Evolutionary conservation across 2,888 invertebrate species (phyloP).

Genomic region (Toxonevra muliebris): DNA sequence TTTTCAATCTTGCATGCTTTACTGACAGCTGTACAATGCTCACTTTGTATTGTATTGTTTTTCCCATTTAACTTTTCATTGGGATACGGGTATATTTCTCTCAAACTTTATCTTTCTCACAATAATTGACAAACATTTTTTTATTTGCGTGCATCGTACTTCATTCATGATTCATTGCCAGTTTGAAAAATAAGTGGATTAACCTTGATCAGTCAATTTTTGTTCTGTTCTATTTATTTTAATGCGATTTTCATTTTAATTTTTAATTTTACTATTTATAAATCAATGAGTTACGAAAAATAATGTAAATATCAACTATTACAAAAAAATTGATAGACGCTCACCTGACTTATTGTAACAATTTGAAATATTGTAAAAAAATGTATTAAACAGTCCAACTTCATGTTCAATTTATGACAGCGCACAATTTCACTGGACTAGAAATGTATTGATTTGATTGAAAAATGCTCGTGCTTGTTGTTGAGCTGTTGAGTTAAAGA

Average conservation of each 20-base stretch:
- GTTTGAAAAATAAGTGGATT: constrained; percentile 4
- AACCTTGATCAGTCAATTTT: constrained; percentile 16
- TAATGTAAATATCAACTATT: neutral
- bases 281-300: neutral
- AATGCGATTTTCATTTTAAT: constrained; percentile 14
- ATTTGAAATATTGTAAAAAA: constrained; percentile 54
- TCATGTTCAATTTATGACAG: constrained; percentile 38
- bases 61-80: too few relatives aligned
- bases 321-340: constrained; percentile 32
- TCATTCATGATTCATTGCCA: too few relatives aligned
- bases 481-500: too few relatives aligned
- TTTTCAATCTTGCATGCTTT: too few relatives aligned
- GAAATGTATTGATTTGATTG: neutral
- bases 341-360: constrained; percentile 53
- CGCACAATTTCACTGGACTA: neutral
- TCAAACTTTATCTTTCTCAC: too few relatives aligned
- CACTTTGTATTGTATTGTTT: too few relatives aligned
- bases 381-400: constrained; percentile 43
- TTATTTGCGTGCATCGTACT: too few relatives aligned
- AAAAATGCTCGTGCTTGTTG: too few relatives aligned
- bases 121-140: too few relatives aligned
- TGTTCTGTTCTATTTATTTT: constrained; percentile 23
- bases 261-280: neutral
- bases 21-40: too few relatives aligned
- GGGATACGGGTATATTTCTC: too few relatives aligned